Conservation (phyloP, 2,113 vertebrate species). For the Dicerorhinus sumatrensis region DNA sequence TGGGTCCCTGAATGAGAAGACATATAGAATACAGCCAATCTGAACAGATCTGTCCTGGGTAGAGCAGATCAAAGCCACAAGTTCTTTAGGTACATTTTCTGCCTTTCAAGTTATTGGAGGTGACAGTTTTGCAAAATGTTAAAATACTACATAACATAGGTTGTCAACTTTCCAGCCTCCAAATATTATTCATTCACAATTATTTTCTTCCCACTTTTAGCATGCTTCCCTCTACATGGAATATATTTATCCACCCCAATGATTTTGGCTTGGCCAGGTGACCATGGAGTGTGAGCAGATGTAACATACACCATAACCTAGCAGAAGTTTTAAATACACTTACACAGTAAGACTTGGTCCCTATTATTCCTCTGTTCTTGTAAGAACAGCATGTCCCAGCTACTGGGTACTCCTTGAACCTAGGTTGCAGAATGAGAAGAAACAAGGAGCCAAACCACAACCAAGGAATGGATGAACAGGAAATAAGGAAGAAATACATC, state of each 20-base stretch:
- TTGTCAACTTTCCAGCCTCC: slow-evolving; percentile 14
- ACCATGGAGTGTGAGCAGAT: not conserved
- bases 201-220: slow-evolving; percentile 2
- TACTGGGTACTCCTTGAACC: slow-evolving; percentile 3
- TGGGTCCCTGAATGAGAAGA: slow-evolving; percentile 21
- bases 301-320: not conserved
- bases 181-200: slow-evolving; percentile 47
- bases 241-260: not conserved
- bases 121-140: not conserved
- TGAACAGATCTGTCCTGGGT: slow-evolving; percentile 14
- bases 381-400: slow-evolving; percentile 48
- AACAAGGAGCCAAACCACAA: not conserved
- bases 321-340: slow-evolving; percentile 57
- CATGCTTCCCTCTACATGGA: not conserved
- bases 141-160: slow-evolving; percentile 25
- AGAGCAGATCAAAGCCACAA: slow-evolving; percentile 35
- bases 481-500: slow-evolving; percentile 49
- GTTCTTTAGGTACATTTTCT: slow-evolving; percentile 16
- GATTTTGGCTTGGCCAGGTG: slow-evolving; percentile 5
- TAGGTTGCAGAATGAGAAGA: slow-evolving; percentile 41
- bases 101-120: slow-evolving; percentile 6
- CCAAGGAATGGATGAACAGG: not conserved
- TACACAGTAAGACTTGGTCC: not conserved
- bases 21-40: not conserved
- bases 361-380: slow-evolving; percentile 41